A percentile compares a stretch with the other conserved stretches of the same genome.
Conservation (phyloP, 2,888 invertebrate genomes). For the Neoitamus cyanurus region DNA sequence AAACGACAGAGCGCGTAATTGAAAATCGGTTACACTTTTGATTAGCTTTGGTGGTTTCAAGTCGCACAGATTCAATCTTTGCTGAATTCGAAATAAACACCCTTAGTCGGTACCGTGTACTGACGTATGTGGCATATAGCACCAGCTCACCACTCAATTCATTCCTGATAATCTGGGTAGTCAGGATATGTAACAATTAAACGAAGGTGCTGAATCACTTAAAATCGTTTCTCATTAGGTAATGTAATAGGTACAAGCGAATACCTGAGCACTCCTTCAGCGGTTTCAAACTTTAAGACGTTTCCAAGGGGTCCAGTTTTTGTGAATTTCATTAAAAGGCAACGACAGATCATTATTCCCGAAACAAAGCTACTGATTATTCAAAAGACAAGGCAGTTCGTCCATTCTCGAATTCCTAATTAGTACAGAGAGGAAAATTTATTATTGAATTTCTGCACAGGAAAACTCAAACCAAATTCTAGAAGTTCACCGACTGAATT, state of each 20-base stretch:
- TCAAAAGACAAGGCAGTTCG: neutral
- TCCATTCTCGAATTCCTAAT: neutral
- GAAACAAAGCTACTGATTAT: neutral
- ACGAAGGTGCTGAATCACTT: neutral
- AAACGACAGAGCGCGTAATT: slow-evolving; percentile 47
- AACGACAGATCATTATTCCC: neutral
- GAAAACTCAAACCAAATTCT: neutral
- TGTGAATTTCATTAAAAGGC: neutral
- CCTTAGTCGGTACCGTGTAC: neutral
- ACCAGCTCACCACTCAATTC: neutral
- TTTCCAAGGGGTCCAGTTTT: neutral
- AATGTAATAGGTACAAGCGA: neutral
- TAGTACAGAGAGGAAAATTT: neutral
- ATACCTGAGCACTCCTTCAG: neutral
- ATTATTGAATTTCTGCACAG: slow-evolving; percentile 5
- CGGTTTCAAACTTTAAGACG: neutral
- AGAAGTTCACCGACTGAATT: slow-evolving; percentile 5
- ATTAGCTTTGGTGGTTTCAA: slow-evolving; percentile 50
- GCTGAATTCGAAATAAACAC: slow-evolving; percentile 6
- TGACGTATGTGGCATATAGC: neutral
- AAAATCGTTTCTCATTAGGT: neutral
- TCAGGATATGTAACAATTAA: neutral
- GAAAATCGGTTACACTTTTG: slow-evolving; percentile 49
- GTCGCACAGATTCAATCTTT: slow-evolving; percentile 25
- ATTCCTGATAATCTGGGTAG: neutral